Percentiles rank a stretch among this genome's conserved stretches.
These are phyloP conservation scores for Latrodectus elegans DNA, from an alignment of 2,888 invertebrate species.

Conservation along the genomic window DNA sequence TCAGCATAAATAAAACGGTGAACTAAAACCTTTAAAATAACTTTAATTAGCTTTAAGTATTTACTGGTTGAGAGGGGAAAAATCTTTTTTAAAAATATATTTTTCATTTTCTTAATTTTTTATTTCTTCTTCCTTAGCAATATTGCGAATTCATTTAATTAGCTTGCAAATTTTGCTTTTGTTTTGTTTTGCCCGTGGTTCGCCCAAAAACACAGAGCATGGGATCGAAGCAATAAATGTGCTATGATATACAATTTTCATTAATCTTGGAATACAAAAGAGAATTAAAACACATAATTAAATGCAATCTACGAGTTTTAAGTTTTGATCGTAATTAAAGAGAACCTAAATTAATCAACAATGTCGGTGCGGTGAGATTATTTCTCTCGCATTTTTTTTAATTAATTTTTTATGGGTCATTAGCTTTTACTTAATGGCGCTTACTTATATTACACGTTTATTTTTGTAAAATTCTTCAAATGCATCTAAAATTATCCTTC, in stretches of 20 bases:
- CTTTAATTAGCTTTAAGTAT: constrained; percentile 5
- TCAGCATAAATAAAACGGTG: neutral
- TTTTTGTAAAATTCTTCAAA: too few species aligned
- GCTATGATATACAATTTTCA: neutral
- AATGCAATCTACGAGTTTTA: neutral
- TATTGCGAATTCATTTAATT: neutral
- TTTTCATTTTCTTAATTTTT: neutral
- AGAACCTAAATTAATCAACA: neutral
- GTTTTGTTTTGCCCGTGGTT: neutral
- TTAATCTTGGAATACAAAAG: neutral
- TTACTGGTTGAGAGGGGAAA: neutral
- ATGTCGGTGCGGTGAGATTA: too few species aligned
- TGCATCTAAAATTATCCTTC: too few species aligned
- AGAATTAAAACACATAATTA: constrained; percentile 5
- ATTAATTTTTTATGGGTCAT: too few species aligned
- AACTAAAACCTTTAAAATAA: constrained; percentile 3
- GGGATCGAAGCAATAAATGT: neutral
- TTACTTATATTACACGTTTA: too few species aligned
- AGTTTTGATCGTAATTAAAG: constrained; percentile 1
- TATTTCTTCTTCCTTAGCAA: neutral
- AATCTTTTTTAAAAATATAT: neutral
- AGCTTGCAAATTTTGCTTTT: neutral
- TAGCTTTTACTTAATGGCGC: too few species aligned
- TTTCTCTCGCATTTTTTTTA: too few species aligned
- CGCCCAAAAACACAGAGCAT: neutral